phyloP scores from a whole-genome alignment of 2,113 vertebrate genomes.

The Megaceryle maxima region DNA sequence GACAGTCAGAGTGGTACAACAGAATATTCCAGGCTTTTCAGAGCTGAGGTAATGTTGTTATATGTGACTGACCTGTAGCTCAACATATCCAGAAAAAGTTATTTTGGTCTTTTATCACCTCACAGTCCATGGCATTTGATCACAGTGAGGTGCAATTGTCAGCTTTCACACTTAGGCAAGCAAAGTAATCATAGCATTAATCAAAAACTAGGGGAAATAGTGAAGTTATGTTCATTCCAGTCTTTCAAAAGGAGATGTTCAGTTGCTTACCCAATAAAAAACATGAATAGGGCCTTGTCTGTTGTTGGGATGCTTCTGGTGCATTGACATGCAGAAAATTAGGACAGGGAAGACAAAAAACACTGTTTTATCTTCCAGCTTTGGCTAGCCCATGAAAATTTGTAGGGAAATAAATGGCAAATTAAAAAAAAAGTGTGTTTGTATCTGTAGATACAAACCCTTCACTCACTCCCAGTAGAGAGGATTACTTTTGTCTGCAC shows the following conservation, averaged over 20 bases:
- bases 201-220: neutral
- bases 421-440: neutral
- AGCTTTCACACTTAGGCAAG: neutral
- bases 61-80: neutral
- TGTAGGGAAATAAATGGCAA: neutral
- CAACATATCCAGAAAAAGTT: neutral
- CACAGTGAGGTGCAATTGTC: neutral
- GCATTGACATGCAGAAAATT: neutral
- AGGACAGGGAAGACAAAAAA: neutral
- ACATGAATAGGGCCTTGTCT: neutral
- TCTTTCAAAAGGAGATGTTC: neutral
- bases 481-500: neutral
- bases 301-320: neutral
- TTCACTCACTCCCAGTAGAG: neutral
- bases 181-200: neutral
- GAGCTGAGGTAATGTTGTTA: neutral
- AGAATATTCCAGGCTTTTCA: neutral
- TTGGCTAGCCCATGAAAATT: neutral
- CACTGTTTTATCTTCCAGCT: neutral
- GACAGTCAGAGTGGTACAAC: neutral
- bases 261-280: neutral
- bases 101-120: neutral
- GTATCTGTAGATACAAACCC: neutral
- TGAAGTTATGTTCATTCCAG: neutral
- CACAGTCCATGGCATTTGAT: neutral